A percentile compares a stretch with the other conserved stretches of the same genome.
Conservation (phyloP, 2,888 invertebrate species). For the Trimorus sp. region DNA sequence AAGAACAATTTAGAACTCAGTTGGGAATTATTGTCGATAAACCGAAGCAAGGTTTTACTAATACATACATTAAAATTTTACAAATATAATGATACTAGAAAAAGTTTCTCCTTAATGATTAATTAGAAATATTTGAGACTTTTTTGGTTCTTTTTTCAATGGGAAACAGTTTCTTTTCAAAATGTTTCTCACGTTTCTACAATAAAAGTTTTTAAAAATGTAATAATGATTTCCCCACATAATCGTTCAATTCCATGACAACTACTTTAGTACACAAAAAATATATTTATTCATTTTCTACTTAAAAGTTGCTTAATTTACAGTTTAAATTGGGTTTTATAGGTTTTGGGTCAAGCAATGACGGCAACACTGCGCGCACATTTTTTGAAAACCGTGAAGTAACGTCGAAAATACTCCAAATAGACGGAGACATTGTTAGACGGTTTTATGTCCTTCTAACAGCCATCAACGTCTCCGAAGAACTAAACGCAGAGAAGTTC, state of each 20-base stretch:
- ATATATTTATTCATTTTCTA: too few relatives aligned
- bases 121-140: too few relatives aligned
- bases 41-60: background rate
- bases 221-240: too few relatives aligned
- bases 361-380: slow-evolving; percentile 24
- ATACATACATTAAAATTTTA: background rate
- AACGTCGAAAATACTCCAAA: slow-evolving; percentile 9
- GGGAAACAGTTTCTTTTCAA: too few relatives aligned
- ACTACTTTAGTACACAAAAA: too few relatives aligned
- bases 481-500: slow-evolving; percentile 25
- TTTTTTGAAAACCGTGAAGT: slow-evolving; percentile 10
- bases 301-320: too few relatives aligned
- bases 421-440: slow-evolving; percentile 14
- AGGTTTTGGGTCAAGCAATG: slow-evolving; percentile 28
- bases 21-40: background rate
- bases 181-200: too few relatives aligned
- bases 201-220: too few relatives aligned
- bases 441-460: background rate
- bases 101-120: too few relatives aligned
- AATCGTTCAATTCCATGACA: too few relatives aligned
- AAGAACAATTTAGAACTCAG: slow-evolving; percentile 5
- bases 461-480: background rate
- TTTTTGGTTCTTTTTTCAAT: too few relatives aligned
- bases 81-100: background rate
- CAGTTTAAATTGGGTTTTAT: too few relatives aligned